A percentile compares a stretch with the other conserved stretches of the same genome.
Conservation (phyloP, 2,113 vertebrate species). For the Semicossyphus pulcher region DNA sequence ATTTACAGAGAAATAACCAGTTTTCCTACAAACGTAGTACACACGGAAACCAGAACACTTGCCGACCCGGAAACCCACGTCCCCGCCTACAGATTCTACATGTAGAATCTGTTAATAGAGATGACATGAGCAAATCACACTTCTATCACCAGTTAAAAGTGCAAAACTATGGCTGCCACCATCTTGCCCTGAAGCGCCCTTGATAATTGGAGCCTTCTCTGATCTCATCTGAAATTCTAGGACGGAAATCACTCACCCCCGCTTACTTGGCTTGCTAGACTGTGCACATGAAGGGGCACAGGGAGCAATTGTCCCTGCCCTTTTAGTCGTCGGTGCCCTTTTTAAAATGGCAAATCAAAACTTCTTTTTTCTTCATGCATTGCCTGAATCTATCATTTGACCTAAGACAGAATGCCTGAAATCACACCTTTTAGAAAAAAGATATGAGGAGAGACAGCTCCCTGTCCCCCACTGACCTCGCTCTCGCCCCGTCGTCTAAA, state of each 20-base stretch:
- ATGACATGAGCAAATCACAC: constrained; percentile 20
- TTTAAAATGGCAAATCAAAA: constrained; percentile 58
- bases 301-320: constrained; percentile 34
- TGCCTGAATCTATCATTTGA: constrained; percentile 1
- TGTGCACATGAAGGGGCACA: constrained; percentile 29
- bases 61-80: too few species aligned
- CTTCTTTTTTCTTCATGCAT: background rate
- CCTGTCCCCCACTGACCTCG: background rate
- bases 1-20: too few species aligned
- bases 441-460: background rate
- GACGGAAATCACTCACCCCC: constrained; percentile 26
- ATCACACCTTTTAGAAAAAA: background rate
- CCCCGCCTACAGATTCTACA: too few species aligned
- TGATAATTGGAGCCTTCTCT: constrained; percentile 44
- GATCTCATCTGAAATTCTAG: constrained; percentile 46
- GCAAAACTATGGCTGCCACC: constrained; percentile 6
- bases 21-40: too few species aligned
- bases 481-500: background rate
- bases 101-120: too few species aligned
- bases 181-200: constrained; percentile 27
- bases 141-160: constrained; percentile 30
- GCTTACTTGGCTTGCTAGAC: constrained; percentile 28
- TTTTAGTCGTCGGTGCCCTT: constrained; percentile 43
- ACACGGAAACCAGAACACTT: too few species aligned
- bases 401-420: background rate